Conservation (phyloP, 1,140 invertebrate species). For the Aphelenchoides avenae region DNA sequence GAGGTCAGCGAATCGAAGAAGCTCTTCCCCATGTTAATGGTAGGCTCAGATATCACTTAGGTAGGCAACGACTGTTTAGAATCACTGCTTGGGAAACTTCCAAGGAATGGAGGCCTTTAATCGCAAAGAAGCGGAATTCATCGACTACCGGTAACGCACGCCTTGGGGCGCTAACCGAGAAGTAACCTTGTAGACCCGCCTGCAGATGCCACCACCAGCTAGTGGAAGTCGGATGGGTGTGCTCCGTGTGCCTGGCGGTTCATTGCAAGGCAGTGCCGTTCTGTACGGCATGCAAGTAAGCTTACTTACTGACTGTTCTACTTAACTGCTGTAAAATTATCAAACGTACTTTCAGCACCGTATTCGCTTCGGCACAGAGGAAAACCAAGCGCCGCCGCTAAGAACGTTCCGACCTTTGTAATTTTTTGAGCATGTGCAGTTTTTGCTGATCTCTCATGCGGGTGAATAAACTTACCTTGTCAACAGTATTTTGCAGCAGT, state of each 20-base stretch:
- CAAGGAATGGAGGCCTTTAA: conserved; percentile 15
- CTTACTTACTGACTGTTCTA: conserved; percentile 44
- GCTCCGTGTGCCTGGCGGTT: conserved; percentile 87
- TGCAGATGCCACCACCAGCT: conserved; percentile 40
- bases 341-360: no score
- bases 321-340: conserved; percentile 1
- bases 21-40: conserved; percentile 30
- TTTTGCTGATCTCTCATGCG: no score
- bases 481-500: no score
- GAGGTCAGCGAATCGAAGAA: conserved; percentile 7
- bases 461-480: no score
- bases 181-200: conserved; percentile 29
- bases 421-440: no score
- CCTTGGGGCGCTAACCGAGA: no score
- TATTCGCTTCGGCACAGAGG: no score
- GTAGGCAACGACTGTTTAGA: conserved; percentile 11
- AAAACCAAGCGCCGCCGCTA: no score
- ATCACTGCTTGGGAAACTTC: conserved; percentile 17
- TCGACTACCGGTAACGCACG: no score
- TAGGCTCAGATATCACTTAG: neutral
- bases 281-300: conserved; percentile 93
- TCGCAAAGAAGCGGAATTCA: no score
- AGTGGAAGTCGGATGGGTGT: conserved; percentile 35
- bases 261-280: conserved; percentile 96
- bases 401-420: no score